Conservation (phyloP, 2,113 vertebrate species). For the Gnathonemus longibarbis region DNA sequence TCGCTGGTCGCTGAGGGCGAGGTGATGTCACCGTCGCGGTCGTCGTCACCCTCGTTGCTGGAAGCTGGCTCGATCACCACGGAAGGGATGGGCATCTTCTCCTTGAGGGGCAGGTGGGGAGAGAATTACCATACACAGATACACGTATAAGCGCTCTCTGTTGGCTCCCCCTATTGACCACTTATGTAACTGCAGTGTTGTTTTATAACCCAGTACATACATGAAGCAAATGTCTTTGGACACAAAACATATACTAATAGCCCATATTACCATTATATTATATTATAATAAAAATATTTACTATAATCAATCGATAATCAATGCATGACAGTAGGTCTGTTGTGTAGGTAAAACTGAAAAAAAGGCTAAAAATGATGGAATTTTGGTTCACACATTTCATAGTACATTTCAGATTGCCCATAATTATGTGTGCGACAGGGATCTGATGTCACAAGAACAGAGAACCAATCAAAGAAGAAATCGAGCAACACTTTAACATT, state of each 20-base stretch:
- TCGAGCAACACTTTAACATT: neutral
- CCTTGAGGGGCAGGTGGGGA: conserved; percentile 48
- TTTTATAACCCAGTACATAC: neutral
- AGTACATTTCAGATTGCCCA: neutral
- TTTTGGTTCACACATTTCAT: neutral
- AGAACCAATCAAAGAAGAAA: neutral
- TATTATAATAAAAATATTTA: neutral
- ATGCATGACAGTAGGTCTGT: neutral
- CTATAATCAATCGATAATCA: neutral
- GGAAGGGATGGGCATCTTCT: conserved; percentile 80
- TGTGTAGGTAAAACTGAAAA: neutral
- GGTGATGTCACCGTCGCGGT: conserved; percentile 59
- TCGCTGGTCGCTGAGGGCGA: conserved; percentile 48
- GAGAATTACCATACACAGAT: neutral
- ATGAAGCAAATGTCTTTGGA: neutral
- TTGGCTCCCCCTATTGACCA: neutral
- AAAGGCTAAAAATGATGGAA: neutral
- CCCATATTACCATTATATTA: neutral
- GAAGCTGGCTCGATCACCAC: conserved; percentile 92
- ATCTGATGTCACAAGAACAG: neutral
- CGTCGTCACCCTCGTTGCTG: conserved; percentile 85
- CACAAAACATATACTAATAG: neutral
- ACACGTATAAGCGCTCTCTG: neutral
- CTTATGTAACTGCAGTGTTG: neutral
- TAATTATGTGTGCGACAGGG: neutral